These are phyloP conservation scores for Himalopsyche anomala DNA, from an alignment of 2,888 invertebrate species.

Conservation along the genomic window DNA sequence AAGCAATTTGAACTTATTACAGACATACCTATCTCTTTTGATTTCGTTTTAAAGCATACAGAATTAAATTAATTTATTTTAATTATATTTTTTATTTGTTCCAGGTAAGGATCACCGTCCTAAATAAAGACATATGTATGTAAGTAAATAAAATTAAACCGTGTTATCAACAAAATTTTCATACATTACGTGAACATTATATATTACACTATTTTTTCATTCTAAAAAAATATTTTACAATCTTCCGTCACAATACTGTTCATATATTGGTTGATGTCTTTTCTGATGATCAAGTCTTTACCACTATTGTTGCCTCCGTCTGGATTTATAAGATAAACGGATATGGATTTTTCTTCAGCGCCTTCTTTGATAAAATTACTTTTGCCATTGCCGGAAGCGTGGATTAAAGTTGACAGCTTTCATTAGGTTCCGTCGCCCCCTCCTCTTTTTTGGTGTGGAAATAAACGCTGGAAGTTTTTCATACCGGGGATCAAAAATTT, in stretches of 20 bases:
- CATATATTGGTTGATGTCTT: neutral
- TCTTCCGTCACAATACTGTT: neutral
- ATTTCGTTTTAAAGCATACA: too few relatives aligned
- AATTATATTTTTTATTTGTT: too few relatives aligned
- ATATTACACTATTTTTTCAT: too few relatives aligned
- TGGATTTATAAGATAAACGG: constrained; percentile 18
- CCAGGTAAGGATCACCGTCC: too few relatives aligned
- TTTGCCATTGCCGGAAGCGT: constrained; percentile 9
- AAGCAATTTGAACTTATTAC: too few relatives aligned
- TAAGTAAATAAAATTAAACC: too few relatives aligned
- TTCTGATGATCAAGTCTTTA: neutral
- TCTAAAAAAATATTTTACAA: too few relatives aligned
- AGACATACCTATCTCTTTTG: too few relatives aligned
- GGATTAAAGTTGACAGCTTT: constrained; percentile 30
- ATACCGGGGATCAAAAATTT: neutral
- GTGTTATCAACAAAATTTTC: too few relatives aligned
- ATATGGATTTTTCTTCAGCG: constrained; percentile 31
- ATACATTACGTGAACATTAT: too few relatives aligned
- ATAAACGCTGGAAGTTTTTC: constrained; percentile 13
- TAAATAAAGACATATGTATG: too few relatives aligned
- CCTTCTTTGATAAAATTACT: constrained; percentile 22
- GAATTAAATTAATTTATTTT: too few relatives aligned
- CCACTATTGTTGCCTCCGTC: constrained; percentile 11
- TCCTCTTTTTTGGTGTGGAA: neutral
- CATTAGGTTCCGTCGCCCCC: neutral